Evolutionary conservation across 2,797 vertebrate genomes (phyloP), one percentile per base, ranked within the genome.

Genomic region (Tamandua tetradactyla): DNA sequence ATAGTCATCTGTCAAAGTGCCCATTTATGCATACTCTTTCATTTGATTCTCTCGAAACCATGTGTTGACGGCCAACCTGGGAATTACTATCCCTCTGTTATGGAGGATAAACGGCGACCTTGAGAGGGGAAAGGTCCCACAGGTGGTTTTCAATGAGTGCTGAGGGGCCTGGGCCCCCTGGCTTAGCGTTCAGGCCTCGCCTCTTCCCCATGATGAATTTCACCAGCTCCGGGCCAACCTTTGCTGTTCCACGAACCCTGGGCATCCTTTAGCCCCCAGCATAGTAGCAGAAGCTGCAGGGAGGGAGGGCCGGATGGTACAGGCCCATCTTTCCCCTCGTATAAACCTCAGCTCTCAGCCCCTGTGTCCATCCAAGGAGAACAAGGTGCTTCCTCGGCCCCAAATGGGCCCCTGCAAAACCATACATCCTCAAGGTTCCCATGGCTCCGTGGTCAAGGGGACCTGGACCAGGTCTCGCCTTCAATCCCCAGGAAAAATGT

Each of bases 61-160:
- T 89, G 61, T 69, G 68, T 74, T 72, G 52, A 25, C 61, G 47
- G 23, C 30, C 85, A 44, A 79, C 61, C 37, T 66, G 23, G 69
- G 75, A 96, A 95, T 72, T 87, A 49, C 66, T 82, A 35, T n/a
- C 30, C 47, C 68, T 30, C 49, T 14, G 71, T 84, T 78, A 91
- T n/a, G 82, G 79, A 78, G 71, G 61, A 47, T 61, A 87, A 78
- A 35, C 5, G 49, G 75, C 82, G 59, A 55, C 78, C 23, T 64
- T 3, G 20, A 81, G 35, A 76, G 32, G 47, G 25, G n/a, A 81
- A 35, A 93, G 44, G 59, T 52, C 17, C 6, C 37, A 42, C 2
- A 35, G 11, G 35, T n/a, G 57, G 37, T 52, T 80, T 82, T 37
- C 14, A 18, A 37, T 52, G 61, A 35, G n/a, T 89, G 47, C 69